Conservation (phyloP, 2,888 invertebrate species). For the Cosmia pyralina region DNA sequence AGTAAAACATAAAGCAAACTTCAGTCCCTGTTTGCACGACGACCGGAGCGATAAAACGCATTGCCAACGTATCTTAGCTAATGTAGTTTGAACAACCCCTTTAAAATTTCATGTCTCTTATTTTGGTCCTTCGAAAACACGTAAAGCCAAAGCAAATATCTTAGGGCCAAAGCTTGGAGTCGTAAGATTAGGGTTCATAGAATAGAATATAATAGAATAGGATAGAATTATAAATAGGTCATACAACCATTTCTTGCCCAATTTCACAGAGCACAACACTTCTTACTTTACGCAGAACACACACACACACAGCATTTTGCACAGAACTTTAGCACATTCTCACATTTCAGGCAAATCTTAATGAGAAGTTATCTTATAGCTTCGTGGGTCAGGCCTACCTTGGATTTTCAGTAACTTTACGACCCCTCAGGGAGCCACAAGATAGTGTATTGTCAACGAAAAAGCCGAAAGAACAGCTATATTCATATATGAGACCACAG, state of each 20-base stretch:
- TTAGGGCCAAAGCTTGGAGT: not conserved
- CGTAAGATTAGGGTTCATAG: too few species aligned
- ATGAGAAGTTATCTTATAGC: conserved; percentile 28
- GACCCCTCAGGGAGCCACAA: conserved; percentile 14
- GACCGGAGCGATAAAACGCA: not conserved
- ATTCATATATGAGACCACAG: not conserved
- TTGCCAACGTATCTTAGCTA: not conserved
- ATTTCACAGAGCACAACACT: not conserved
- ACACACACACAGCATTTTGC: too few species aligned
- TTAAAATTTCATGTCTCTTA: conserved; percentile 11
- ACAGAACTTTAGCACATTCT: not conserved
- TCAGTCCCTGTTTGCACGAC: not conserved
- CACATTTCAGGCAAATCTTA: conserved; percentile 5
- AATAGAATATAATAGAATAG: too few species aligned
- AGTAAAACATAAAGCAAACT: not conserved
- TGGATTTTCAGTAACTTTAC: conserved; percentile 16
- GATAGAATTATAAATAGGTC: too few species aligned
- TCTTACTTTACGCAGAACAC: too few species aligned
- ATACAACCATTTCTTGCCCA: not conserved
- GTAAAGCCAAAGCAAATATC: conserved; percentile 15
- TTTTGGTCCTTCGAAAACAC: not conserved
- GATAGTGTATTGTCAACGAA: conserved; percentile 13
- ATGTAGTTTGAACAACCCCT: conserved; percentile 18
- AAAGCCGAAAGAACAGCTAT: not conserved
- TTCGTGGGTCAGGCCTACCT: not conserved